Conservation (phyloP, 2,797 vertebrate genomes). For the Pangasius larnaudii region DNA sequence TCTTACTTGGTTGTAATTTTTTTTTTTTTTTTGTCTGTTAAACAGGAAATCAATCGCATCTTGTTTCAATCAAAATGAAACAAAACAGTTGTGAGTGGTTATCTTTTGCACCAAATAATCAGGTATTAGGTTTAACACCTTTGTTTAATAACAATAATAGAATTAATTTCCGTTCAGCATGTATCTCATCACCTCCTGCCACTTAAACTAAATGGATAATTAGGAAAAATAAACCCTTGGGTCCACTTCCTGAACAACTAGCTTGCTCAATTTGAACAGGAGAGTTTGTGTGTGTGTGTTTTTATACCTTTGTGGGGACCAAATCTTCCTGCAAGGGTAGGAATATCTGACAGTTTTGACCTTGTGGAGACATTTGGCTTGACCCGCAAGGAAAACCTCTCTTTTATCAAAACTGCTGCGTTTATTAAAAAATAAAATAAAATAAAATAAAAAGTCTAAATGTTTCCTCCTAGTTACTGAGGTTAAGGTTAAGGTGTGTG, state of each 20-base stretch:
- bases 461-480: too few relatives aligned
- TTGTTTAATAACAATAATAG: constrained; percentile 72
- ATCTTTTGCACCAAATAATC: constrained; percentile 62
- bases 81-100: constrained; percentile 40
- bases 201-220: constrained; percentile 81
- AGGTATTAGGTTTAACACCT: constrained; percentile 69
- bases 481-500: background rate
- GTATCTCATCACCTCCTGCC: constrained; percentile 75
- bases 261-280: background rate
- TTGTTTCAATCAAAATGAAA: constrained; percentile 48
- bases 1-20: background rate
- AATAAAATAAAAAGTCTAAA: background rate
- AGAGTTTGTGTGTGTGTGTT: background rate
- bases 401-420: background rate
- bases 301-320: background rate
- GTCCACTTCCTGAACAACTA: constrained; percentile 58
- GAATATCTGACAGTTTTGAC: background rate
- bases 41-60: constrained; percentile 35
- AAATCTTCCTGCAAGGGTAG: background rate
- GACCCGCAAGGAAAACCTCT: background rate
- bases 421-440: background rate
- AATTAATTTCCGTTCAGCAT: constrained; percentile 72
- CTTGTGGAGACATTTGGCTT: background rate
- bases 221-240: constrained; percentile 81
- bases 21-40: background rate